Percentiles rank a stretch among this genome's conserved stretches.
phyloP scores from a whole-genome alignment of 2,113 vertebrate genomes.

The Sigmodon hispidus region DNA sequence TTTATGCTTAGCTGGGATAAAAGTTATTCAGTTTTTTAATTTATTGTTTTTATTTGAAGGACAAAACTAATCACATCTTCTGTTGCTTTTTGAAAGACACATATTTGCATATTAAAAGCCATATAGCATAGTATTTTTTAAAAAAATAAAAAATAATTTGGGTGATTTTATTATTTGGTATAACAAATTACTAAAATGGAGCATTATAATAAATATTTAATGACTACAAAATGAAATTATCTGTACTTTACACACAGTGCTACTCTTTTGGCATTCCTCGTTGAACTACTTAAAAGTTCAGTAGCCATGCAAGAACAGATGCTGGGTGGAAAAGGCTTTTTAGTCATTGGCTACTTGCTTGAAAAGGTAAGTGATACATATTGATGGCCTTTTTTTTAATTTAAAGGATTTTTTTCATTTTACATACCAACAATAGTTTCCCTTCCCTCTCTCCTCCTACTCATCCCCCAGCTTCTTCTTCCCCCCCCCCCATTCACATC shows the following conservation, averaged over 20 bases:
- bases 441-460: too few species aligned
- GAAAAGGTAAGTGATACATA: constrained; percentile 91
- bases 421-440: too few species aligned
- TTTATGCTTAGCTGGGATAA: constrained; percentile 4
- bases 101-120: background rate
- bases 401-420: too few species aligned
- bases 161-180: background rate
- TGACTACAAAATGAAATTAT: constrained; percentile 59
- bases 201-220: constrained; percentile 23
- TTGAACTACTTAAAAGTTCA: constrained; percentile 97
- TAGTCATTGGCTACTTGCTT: constrained; percentile 97
- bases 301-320: constrained; percentile 99
- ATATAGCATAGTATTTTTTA: background rate
- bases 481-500: too few species aligned
- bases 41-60: constrained; percentile 43
- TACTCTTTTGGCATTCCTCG: constrained; percentile 94
- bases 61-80: background rate
- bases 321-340: constrained; percentile 97
- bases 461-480: too few species aligned
- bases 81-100: constrained; percentile 4
- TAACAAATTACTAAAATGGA: constrained; percentile 14
- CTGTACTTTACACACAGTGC: constrained; percentile 89
- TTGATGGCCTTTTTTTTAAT: constrained; percentile 11
- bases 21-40: background rate
- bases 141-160: constrained; percentile 18